phyloP scores from a whole-genome alignment of 2,888 invertebrate species.

The Drosophila maculinotata region DNA sequence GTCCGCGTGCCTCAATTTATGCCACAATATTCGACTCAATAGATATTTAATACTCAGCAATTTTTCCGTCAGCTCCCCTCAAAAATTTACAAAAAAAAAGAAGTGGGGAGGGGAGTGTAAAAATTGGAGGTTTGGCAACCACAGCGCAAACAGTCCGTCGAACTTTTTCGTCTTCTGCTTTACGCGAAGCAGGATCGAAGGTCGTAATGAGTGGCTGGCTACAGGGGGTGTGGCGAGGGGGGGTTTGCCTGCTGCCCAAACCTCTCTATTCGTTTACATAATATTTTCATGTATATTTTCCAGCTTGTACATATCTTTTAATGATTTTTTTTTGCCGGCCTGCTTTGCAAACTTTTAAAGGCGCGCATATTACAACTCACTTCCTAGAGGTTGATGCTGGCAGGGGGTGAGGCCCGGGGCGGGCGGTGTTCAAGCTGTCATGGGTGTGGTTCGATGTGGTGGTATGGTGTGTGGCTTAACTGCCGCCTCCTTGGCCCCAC shows the following conservation, averaged over 20 bases:
- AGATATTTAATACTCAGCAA: slow-evolving; percentile 76
- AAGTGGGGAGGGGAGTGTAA: slow-evolving; percentile 2
- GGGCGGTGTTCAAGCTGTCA: too few relatives aligned
- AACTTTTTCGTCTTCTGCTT: slow-evolving; percentile 47
- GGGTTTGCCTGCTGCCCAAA: not conserved
- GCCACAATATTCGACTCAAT: slow-evolving; percentile 64
- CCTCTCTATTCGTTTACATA: slow-evolving; percentile 59
- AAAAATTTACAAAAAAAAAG: slow-evolving; percentile 16
- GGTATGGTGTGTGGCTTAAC: slow-evolving; percentile 18
- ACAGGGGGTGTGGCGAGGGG: not conserved
- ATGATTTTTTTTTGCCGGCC: slow-evolving; percentile 52
- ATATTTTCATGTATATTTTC: slow-evolving; percentile 70
- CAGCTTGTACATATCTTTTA: slow-evolving; percentile 68
- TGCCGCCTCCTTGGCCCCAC: slow-evolving; percentile 17
- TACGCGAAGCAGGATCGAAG: slow-evolving; percentile 33
- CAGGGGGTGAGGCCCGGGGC: not conserved
- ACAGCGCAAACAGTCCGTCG: slow-evolving; percentile 51
- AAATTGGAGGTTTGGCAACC: slow-evolving; percentile 49
- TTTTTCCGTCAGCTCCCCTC: too few relatives aligned
- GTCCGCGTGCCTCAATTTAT: slow-evolving; percentile 45
- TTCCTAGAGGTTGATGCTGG: slow-evolving; percentile 14
- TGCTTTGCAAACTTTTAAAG: slow-evolving; percentile 58
- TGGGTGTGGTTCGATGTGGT: too few relatives aligned
- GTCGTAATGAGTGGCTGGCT: slow-evolving; percentile 63
- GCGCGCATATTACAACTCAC: slow-evolving; percentile 64